Conservation (phyloP, 2,797 vertebrate species). For the Meriones psammophilus region DNA sequence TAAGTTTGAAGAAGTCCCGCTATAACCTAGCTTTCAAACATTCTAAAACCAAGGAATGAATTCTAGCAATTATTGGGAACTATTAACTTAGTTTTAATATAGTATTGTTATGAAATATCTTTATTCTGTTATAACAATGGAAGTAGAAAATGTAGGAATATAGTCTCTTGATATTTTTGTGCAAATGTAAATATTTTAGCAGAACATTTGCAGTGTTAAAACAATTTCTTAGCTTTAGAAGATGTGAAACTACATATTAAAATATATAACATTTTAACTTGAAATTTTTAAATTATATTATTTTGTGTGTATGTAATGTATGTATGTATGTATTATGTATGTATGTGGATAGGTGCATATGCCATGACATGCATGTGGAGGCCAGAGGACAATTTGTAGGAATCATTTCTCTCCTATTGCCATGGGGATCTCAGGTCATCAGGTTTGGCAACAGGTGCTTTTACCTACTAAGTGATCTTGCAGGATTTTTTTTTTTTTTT, state of each 20-base stretch:
- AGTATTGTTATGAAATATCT: constrained; percentile 6
- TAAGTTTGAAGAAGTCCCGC: too few species aligned
- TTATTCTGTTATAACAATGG: constrained; percentile 9
- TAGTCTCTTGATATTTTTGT: constrained; percentile 1
- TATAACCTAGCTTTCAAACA: neutral
- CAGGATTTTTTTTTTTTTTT: neutral
- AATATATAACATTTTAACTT: constrained; percentile 56
- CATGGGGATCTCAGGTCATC: neutral
- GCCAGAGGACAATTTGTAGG: neutral
- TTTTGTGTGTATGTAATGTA: neutral
- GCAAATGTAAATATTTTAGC: constrained; percentile 31
- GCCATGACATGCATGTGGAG: neutral
- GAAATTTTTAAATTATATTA: constrained; percentile 2
- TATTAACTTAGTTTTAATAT: constrained; percentile 2
- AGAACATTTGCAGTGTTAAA: constrained; percentile 24
- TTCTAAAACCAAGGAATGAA: constrained; percentile 49
- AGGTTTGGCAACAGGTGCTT: neutral
- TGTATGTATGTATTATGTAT: neutral
- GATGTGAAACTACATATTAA: constrained; percentile 62
- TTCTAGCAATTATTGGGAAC: constrained; percentile 47
- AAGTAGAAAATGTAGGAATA: neutral
- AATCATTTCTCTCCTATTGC: neutral
- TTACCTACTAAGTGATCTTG: neutral
- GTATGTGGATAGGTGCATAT: too few species aligned
- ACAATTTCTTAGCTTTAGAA: constrained; percentile 54